These are phyloP conservation scores for Hedya salicella DNA, from an alignment of 2,888 invertebrate genomes.

Conservation along the genomic window DNA sequence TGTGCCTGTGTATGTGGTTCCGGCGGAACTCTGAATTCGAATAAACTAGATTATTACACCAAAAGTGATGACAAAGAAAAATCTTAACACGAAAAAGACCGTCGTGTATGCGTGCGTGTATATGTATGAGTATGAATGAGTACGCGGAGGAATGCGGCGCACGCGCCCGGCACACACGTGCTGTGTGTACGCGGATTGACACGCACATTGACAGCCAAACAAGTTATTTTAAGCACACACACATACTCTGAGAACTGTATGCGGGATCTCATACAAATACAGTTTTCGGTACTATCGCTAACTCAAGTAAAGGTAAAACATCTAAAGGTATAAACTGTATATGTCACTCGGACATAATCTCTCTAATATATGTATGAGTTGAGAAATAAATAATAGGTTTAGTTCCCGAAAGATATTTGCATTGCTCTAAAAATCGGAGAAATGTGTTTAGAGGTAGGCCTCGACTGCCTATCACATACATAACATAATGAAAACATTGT, in stretches of 20 bases:
- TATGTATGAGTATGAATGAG: constrained; percentile 73
- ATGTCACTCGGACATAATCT: background rate
- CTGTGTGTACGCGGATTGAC: constrained; percentile 48
- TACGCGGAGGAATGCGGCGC: constrained; percentile 78
- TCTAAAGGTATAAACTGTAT: no score
- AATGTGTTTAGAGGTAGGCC: no score
- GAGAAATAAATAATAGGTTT: no score
- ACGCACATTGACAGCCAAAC: constrained; percentile 65
- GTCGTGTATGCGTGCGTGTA: constrained; percentile 47
- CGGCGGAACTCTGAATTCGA: background rate
- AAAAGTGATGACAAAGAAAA: constrained; percentile 1
- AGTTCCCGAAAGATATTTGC: no score
- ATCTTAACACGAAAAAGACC: constrained; percentile 11
- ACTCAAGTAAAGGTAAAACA: constrained; percentile 49
- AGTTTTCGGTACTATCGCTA: constrained; percentile 56
- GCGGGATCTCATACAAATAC: constrained; percentile 56
- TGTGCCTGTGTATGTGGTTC: background rate
- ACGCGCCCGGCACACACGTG: constrained; percentile 61
- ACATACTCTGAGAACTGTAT: constrained; percentile 50
- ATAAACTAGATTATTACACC: background rate
- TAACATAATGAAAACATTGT: no score
- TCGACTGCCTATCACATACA: no score
- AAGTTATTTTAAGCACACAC: constrained; percentile 62
- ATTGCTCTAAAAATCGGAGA: no score
- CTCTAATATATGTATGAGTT: no score